Evolutionary conservation across 2,888 invertebrate genomes (phyloP), one percentile per base, ranked within the genome.

Genomic region (Rotaria sp.): DNA sequence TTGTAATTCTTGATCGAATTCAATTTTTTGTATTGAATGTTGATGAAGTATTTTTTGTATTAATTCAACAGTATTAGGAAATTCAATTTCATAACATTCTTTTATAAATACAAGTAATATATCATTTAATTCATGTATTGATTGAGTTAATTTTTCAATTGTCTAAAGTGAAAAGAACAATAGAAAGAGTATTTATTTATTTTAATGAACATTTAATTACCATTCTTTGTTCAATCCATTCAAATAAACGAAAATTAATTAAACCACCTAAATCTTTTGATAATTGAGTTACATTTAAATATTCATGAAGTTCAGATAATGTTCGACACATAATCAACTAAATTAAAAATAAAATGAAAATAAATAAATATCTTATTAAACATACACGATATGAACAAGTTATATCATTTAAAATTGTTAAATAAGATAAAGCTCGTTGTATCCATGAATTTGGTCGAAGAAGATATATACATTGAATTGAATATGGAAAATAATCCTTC

Each of bases 151-250:
- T 80, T 80, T 80, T 80, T 80, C 80, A 45, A 80, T 80, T 45
- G 35, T 21, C 80, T 80, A 15, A n/a, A n/a, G n/a, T n/a, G 18
- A 3, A 50, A 18, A 15, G 50, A 18, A 50, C 18, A 80, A 80
- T 1, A 67, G 18, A 15, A 45, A 80, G 11, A 45, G 75, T 8
- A 75, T 8, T 67, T 35, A 15, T 30, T 67, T 30, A 15, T 80
- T 41, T 80, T 41, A 45, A n/a, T 67, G 35, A 35, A 5, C 45
- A 52, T 5, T 30, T 50, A 45, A 85, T 67, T 91, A 97, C 97
- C 92, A 96, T 95, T 92, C 97, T 93, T 91, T 97, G 96, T 90
- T 96, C 95, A 90, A 97, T 96, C 97, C 97, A 98, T 90, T 96
- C 96, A 87, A 95, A 94, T 91, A 97, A 96, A 89, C 95, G 95